Conservation (phyloP, 2,888 invertebrate species). For the Neoaliturus tenellus region DNA sequence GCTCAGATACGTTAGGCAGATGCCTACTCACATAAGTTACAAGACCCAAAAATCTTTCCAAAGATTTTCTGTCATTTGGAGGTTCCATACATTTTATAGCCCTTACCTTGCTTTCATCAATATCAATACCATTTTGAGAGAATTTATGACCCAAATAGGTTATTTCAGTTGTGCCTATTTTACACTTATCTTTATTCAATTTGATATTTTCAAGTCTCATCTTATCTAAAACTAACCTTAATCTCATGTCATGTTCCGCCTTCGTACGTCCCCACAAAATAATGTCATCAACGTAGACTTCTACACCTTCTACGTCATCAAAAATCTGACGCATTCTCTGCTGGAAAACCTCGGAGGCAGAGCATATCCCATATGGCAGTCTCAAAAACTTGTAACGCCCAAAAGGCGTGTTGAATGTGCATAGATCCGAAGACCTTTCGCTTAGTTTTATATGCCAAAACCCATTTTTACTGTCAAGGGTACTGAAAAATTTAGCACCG, state of each 20-base stretch:
- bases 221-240: constrained; percentile 23
- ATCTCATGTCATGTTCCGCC: constrained; percentile 4
- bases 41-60: constrained; percentile 68
- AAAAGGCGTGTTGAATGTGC: constrained; percentile 68
- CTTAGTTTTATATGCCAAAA: constrained; percentile 64
- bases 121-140: background rate
- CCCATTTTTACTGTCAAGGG: constrained; percentile 58
- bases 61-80: constrained; percentile 65
- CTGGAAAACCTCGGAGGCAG: constrained; percentile 68
- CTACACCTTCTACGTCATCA: constrained; percentile 61
- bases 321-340: constrained; percentile 57
- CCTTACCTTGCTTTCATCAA: constrained; percentile 60
- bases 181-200: constrained; percentile 27
- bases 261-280: constrained; percentile 61
- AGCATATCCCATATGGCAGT: constrained; percentile 68
- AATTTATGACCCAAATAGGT: constrained; percentile 32
- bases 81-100: constrained; percentile 63
- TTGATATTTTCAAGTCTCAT: constrained; percentile 37
- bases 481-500: constrained; percentile 57
- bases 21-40: constrained; percentile 65
- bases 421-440: constrained; percentile 65
- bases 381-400: constrained; percentile 67
- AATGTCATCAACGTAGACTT: constrained; percentile 67
- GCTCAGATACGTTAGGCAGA: constrained; percentile 64
- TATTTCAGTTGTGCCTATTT: constrained; percentile 23